Percentiles rank a stretch among this genome's conserved stretches.
These are phyloP conservation scores for Gnathonemus echidnorhynchus DNA, from an alignment of 2,113 vertebrate species.

Conservation along the genomic window DNA sequence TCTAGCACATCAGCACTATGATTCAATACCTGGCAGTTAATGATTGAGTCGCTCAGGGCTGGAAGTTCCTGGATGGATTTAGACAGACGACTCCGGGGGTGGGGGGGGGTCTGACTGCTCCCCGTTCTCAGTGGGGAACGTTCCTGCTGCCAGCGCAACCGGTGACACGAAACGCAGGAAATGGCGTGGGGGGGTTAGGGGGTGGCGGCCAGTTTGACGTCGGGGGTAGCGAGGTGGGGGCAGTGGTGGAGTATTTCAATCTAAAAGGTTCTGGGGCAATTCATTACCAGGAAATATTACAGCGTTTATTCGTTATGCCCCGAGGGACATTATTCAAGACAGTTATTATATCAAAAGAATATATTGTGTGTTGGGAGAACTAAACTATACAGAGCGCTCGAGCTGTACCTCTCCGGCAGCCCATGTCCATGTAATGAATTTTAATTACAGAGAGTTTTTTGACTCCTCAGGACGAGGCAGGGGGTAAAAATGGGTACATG, in stretches of 20 bases:
- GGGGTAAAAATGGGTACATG: not conserved
- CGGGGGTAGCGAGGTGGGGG: slow-evolving; percentile 30
- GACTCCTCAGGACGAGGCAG: not conserved
- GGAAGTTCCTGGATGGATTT: slow-evolving; percentile 48
- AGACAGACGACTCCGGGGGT: slow-evolving; percentile 38
- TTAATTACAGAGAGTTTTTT: not conserved
- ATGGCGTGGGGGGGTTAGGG: slow-evolving; percentile 39
- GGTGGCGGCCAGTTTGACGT: not conserved
- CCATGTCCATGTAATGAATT: not conserved
- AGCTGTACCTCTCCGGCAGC: not conserved
- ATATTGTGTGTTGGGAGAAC: slow-evolving; percentile 7
- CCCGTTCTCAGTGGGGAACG: slow-evolving; percentile 43
- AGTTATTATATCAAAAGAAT: slow-evolving; percentile 13
- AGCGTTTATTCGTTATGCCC: slow-evolving; percentile 39
- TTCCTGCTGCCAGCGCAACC: not conserved
- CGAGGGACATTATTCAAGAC: slow-evolving; percentile 20
- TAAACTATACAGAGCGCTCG: not conserved
- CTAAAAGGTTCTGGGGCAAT: slow-evolving; percentile 43
- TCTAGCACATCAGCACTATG: slow-evolving; percentile 58
- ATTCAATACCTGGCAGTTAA: slow-evolving; percentile 65
- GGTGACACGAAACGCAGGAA: slow-evolving; percentile 56
- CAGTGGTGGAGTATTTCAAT: slow-evolving; percentile 24
- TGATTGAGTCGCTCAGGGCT: slow-evolving; percentile 61
- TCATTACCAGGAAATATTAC: slow-evolving; percentile 61
- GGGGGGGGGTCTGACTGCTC: slow-evolving; percentile 49